Evolutionary conservation across 2,888 invertebrate genomes (phyloP), one percentile per base, ranked within the genome.

Genomic region (Alloscopus bannaensis): DNA sequence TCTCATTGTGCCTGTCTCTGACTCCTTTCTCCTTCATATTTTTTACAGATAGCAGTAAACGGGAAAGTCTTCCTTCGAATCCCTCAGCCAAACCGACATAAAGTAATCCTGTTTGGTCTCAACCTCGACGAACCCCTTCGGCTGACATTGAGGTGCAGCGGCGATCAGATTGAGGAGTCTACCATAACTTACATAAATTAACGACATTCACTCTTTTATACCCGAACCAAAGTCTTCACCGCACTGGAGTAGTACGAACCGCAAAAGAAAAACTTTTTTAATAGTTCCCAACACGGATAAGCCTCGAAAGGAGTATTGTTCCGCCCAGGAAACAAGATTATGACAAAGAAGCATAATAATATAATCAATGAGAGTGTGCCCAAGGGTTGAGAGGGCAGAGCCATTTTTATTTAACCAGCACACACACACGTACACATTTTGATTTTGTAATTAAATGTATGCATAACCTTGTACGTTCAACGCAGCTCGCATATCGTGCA

Each of bases 71-170:
- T 84, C 64, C 83, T 86, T 13, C 81, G 81, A 70, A 86, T 86
- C 36, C 85, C 84, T 1, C 83, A 86, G 36, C 83, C 86, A 18
- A 83, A 83, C 65, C 81, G 86, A 28, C 82, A 83, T 50, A 86
- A 86, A 77, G 86, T 85, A 22, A 82, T 87, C 29, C 81, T 87
- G 8, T 85, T 86, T 76, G 85, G 86, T 47, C 80, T 87, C 29
- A 83, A 86, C 77, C 70, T 87, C 50, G 70, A 71, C 31, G 81
- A 84, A 65, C 85, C 85, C 18, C 76, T 86, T 26, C 81, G 71
- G 6, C 80, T 86, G 20, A 84, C 81, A 70, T 72, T 86, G 28
- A 76, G 80, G 71, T 84, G 85, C 40, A 83, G 69, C 4, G 81
- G 81, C 55, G 81, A 80, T 42, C 64, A 70, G 29, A 29, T 42